Conservation (phyloP, 2,797 vertebrate genomes). For the Crax fasciolata region DNA sequence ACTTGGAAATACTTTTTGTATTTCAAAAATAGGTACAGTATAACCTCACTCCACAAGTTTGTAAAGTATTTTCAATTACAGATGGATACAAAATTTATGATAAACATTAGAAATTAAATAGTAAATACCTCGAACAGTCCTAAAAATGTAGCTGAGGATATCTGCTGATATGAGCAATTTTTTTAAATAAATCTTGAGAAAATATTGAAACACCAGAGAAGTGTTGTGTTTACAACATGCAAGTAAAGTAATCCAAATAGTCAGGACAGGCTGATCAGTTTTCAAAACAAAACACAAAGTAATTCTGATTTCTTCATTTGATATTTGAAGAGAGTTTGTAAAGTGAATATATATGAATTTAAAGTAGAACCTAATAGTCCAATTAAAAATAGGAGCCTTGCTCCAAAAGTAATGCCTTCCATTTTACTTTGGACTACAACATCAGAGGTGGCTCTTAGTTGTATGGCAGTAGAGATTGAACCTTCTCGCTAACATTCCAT, state of each 20-base stretch:
- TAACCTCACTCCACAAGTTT: background rate
- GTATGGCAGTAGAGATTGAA: too few relatives aligned
- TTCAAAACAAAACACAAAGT: background rate
- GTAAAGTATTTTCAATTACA: background rate
- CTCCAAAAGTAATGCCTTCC: too few relatives aligned
- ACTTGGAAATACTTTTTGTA: background rate
- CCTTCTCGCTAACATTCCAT: too few relatives aligned
- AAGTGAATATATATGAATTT: background rate
- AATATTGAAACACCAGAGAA: background rate
- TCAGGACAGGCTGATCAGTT: accelerated
- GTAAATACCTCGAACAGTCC: background rate
- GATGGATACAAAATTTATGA: background rate
- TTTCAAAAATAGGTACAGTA: background rate
- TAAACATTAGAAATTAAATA: background rate
- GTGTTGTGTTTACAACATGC: background rate
- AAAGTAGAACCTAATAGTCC: background rate
- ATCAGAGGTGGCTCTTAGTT: too few relatives aligned
- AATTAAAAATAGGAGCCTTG: background rate
- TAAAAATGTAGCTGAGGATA: background rate
- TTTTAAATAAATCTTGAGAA: background rate
- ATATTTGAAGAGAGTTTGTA: background rate
- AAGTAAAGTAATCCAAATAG: background rate
- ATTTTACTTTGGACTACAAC: too few relatives aligned
- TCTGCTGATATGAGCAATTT: background rate
- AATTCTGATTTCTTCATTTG: background rate